Base-by-base conservation (phyloP, 2,797 vertebrate species). In the Oreochromis grahami region DNA sequence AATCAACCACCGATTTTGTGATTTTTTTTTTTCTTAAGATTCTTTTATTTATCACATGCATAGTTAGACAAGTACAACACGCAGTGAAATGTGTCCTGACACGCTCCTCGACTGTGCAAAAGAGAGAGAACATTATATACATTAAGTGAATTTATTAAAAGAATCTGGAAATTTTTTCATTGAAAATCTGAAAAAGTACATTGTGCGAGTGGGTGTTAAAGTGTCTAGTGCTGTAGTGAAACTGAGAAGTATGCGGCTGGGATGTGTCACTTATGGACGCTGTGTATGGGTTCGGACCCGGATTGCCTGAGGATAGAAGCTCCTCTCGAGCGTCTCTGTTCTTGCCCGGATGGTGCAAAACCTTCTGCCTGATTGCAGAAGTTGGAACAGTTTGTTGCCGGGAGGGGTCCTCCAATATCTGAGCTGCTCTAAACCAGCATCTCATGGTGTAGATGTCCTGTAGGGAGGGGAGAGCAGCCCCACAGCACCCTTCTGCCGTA, bases 1-100 rank as follows among this genome's bases (percentile, higher is more conserved):
- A 96, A 96, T 93, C 84, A 85, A 53, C 29, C 50, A 17, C 3
- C 0, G 12, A 56, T n/a, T 60, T 72, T 32, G 81, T 63, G 13
- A 52, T 85, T 80, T 24, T 3, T 1, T 12, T 36, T 5, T 1
- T 38, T 5, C 13, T 36, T 4, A 34, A 58, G 15, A 60, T 60
- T 60, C 4, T 17, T 60, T 36, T n/a, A n/a, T 63, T 63, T 63
- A 32, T 34, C 29, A 60, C 56, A 60, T 34, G 29, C 56, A 60
- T 34, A 34, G 56, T 0, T 1, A 60, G 19, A 60, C 29, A 9
- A 60, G 29, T 60, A 60, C 15, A 60, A 60, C 9, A 60, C 1
- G 1, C 29, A 60, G 0, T 60, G 15, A 60, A 34, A 34, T 2
- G 56, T 58, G 15, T 58, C 29, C 56, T 0, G 0, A 34, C 2